Base-by-base conservation (phyloP, 2,113 vertebrate genomes). In the Colistium nudipinnis region DNA sequence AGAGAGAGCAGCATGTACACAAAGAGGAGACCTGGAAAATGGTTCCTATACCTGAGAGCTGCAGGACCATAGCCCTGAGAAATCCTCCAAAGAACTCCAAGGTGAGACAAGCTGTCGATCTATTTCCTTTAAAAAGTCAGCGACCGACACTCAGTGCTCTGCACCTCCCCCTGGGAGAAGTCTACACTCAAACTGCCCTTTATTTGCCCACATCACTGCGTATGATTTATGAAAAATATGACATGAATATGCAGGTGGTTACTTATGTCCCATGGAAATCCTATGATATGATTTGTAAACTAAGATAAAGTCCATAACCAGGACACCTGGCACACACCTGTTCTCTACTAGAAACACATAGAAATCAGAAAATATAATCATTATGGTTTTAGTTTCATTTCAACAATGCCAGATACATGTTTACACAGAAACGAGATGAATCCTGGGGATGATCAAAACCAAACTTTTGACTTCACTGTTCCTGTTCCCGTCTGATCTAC, bases 71-170 rank as follows among this genome's bases (percentile, higher is more conserved):
- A 62, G 98, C 99, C 91, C 98, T 97, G 76, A 94, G 91, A 81
- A 99, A 99, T 92, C 97, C 99, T 90, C 94, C 96, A 88, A 99
- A 99, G 92, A 98, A 99, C 91, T 98, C 97, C 67, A 99, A 99
- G 95, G 98, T 99, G 69, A 85, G 93, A 82, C 17, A 0, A 8
- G n/a, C 17, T 22, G 16, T 17, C 16, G n/a, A n/a, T n/a, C 4
- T 8, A 38, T n/a, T 4, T 49, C n/a, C 5, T 41, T 56, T 48
- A 17, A 51, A 47, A 20, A 27, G 25, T 25, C 22, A 25, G 5
- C 16, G 13, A 25, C 27, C 17, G 14, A 49, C 44, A 25, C 22
- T 14, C 7, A n/a, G n/a, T n/a, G n/a, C n/a, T n/a, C n/a, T n/a
- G n/a, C n/a, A n/a, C n/a, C n/a, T n/a, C n/a, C n/a, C n/a, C n/a